A percentile compares a stretch with the other conserved stretches of the same genome.
phyloP scores from a whole-genome alignment of 2,797 vertebrate genomes.

The Nyctibius grandis region DNA sequence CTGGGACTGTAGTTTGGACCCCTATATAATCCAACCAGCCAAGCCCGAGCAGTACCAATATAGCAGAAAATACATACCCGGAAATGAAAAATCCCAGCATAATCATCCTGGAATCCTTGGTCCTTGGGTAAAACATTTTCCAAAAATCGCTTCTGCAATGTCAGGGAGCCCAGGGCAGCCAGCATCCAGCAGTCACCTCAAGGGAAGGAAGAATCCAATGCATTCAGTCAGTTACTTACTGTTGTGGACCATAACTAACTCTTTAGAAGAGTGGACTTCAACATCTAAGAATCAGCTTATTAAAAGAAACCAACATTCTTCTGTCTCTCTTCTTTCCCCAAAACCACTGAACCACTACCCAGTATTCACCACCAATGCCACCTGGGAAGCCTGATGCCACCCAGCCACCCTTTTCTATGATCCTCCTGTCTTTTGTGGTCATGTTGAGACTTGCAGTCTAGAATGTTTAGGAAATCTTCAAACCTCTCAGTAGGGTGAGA shows the following conservation, averaged over 20 bases:
- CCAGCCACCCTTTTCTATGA: background rate
- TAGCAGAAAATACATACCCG: conserved; percentile 50
- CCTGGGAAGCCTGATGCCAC: background rate
- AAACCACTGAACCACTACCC: background rate
- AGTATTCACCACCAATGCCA: background rate
- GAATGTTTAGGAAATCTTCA: background rate
- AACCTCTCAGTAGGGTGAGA: background rate
- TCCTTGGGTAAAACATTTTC: conserved; percentile 67
- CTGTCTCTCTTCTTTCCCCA: background rate
- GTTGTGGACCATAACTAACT: background rate
- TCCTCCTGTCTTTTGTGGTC: background rate
- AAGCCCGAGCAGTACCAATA: background rate
- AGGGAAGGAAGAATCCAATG: background rate
- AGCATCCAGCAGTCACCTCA: conserved; percentile 79
- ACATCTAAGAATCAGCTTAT: background rate
- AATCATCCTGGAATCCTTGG: conserved; percentile 68
- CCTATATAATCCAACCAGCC: background rate
- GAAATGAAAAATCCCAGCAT: conserved; percentile 79
- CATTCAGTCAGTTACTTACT: background rate
- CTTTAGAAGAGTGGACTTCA: background rate
- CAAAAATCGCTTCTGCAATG: conserved; percentile 53
- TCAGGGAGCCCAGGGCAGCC: conserved; percentile 74
- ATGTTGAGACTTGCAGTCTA: background rate
- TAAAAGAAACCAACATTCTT: background rate
- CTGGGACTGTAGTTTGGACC: background rate